Base-by-base conservation (phyloP, 2,888 invertebrate genomes). In the Agrochola litura region DNA sequence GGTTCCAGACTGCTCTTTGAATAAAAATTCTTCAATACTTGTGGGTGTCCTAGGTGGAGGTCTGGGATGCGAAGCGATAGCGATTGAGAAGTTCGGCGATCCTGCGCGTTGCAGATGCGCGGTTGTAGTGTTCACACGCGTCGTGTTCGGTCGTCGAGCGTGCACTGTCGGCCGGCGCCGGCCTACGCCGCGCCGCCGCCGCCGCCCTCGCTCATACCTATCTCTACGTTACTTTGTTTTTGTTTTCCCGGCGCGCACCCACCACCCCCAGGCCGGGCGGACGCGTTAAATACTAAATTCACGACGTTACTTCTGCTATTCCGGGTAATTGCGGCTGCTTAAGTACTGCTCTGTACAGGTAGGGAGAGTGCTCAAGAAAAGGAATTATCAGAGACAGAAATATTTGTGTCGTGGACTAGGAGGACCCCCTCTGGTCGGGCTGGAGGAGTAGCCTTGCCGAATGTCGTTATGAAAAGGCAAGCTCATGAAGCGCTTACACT, bases 131-230 rank as follows among this genome's bases (percentile, higher is more conserved):
- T 86, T 85, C 86, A 93, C 95, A 95, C 93, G 95, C 93, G 92
- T 84, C 85, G 90, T 90, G 91, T 81, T 93, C 93, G 94, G 89
- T 88, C 79, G 95, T 90, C 92, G 92, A 93, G 90, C 92, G 93
- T 94, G 92, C 88, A 96, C 96, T 96, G 96, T 85, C 93, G 91
- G 79, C 88, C 84, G 89, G 87, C 89, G 82, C 87, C 88, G 84
- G 85, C 84, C 85, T 85, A 83, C 87, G 86, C 86, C 89, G 86
- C 88, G 86, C 86, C 88, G 88, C 86, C 89, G 37, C 71, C 70
- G 52, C 91, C 93, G 93, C 95, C 92, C 91, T 92, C 89, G 89
- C 90, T 87, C 88, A 87, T 88, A 90, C 89, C 90, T 90, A 92
- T 88, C 89, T 89, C 85, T 88, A 88, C 83, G 77, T 81, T 83